phyloP scores from a whole-genome alignment of 2,113 vertebrate genomes.

The Amazona guildingii region DNA sequence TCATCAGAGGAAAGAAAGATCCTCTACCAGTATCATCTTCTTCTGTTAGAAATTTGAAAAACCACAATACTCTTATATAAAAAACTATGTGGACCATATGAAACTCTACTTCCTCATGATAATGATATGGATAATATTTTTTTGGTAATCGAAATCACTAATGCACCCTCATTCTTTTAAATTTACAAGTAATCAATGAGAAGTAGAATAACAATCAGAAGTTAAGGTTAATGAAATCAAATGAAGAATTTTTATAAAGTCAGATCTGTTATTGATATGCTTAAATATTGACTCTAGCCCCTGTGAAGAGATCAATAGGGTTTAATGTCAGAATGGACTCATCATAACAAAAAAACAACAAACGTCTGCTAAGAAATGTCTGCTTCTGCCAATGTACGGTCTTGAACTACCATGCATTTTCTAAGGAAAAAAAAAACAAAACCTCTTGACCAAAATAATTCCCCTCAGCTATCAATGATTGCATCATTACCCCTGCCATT shows the following conservation, averaged over 20 bases:
- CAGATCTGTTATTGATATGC: slow-evolving; percentile 21
- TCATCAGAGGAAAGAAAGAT: neutral
- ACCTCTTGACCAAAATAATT: neutral
- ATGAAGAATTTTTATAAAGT: slow-evolving; percentile 57
- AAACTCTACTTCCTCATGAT: neutral
- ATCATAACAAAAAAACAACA: neutral
- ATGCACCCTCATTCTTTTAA: neutral
- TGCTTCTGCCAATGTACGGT: neutral
- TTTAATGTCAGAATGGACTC: slow-evolving; percentile 41
- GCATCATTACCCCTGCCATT: neutral
- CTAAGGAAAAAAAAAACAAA: neutral
- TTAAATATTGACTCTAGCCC: slow-evolving; percentile 38
- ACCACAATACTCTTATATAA: neutral
- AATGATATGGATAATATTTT: neutral
- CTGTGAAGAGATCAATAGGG: slow-evolving; percentile 22
- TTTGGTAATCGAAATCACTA: slow-evolving; percentile 9
- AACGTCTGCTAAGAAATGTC: neutral
- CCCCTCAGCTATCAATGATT: neutral
- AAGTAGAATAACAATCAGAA: slow-evolving; percentile 29
- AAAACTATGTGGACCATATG: neutral
- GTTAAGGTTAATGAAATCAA: slow-evolving; percentile 57
- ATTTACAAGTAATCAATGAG: slow-evolving; percentile 48
- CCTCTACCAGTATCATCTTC: neutral
- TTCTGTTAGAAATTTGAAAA: neutral
- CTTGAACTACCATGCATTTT: neutral